Evolutionary conservation across 2,888 invertebrate species (phyloP).

Genomic region (Phaonia tiefii): DNA sequence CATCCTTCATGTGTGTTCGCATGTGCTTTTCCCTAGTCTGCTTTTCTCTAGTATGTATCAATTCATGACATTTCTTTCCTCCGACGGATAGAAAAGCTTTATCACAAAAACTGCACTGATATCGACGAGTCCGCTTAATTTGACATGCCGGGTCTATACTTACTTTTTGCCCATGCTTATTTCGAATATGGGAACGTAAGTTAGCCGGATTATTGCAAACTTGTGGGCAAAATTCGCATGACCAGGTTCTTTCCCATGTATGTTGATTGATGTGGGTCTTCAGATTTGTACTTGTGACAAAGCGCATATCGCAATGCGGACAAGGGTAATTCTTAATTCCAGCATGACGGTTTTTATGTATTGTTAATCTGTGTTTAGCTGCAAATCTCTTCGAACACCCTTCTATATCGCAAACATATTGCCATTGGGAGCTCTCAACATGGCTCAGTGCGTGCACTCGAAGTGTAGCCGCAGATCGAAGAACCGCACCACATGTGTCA

Average conservation of each 20-base stretch:
- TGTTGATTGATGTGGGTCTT: conserved; percentile 77
- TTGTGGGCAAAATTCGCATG: conserved; percentile 74
- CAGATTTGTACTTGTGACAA: conserved; percentile 40
- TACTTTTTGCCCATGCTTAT: neutral
- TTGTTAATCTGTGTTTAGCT: conserved; percentile 74
- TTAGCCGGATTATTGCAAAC: conserved; percentile 74
- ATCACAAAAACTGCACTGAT: neutral
- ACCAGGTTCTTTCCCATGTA: conserved; percentile 75
- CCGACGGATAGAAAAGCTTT: neutral
- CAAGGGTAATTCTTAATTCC: conserved; percentile 77
- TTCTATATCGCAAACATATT: conserved; percentile 71
- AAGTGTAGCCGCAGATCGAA: conserved; percentile 72
- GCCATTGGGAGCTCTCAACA: conserved; percentile 72
- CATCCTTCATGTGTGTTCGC: neutral
- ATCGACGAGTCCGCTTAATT: too few species aligned
- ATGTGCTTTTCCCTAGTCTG: neutral
- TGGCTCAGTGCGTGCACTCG: conserved; percentile 75
- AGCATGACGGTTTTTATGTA: conserved; percentile 77
- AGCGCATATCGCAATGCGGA: conserved; percentile 67
- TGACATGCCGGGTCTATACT: too few species aligned
- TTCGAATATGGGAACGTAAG: neutral
- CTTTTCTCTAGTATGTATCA: neutral
- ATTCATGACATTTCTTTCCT: neutral
- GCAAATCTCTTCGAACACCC: conserved; percentile 72
- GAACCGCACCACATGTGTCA: conserved; percentile 75